phyloP scores from a whole-genome alignment of 2,888 invertebrate genomes.

The Heliconius ethilla region DNA sequence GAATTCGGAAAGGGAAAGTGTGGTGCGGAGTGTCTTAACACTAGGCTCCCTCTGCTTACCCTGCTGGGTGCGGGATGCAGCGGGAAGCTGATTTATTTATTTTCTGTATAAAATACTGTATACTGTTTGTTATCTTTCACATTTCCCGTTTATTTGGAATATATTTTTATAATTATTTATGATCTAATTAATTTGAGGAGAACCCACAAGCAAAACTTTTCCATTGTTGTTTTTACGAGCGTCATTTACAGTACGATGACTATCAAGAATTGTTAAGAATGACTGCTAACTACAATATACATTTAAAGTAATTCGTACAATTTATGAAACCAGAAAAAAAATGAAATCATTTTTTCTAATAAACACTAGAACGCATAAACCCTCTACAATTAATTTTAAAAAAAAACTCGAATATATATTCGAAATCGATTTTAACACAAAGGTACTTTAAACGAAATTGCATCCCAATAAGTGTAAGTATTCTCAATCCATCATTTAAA shows the following conservation, averaged over 20 bases:
- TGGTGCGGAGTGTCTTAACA: no score
- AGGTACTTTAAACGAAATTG: conserved; percentile 58
- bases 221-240: neutral
- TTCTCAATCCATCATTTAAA: conserved; percentile 63
- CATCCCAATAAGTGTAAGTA: conserved; percentile 60
- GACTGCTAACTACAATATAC: neutral
- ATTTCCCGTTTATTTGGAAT: no score
- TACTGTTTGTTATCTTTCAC: no score
- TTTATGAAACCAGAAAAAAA: no score
- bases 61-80: no score
- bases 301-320: no score
- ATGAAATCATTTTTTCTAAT: neutral
- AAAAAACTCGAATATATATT: conserved; percentile 1
- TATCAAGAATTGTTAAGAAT: neutral
- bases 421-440: conserved; percentile 19
- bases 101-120: no score
- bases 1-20: no score
- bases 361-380: neutral
- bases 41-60: no score
- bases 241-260: neutral
- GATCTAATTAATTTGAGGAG: neutral
- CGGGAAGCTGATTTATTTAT: no score
- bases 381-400: neutral
- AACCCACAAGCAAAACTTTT: neutral
- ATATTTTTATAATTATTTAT: neutral